Conservation (phyloP, 2,797 vertebrate species). For the Oryzias sinensis region DNA sequence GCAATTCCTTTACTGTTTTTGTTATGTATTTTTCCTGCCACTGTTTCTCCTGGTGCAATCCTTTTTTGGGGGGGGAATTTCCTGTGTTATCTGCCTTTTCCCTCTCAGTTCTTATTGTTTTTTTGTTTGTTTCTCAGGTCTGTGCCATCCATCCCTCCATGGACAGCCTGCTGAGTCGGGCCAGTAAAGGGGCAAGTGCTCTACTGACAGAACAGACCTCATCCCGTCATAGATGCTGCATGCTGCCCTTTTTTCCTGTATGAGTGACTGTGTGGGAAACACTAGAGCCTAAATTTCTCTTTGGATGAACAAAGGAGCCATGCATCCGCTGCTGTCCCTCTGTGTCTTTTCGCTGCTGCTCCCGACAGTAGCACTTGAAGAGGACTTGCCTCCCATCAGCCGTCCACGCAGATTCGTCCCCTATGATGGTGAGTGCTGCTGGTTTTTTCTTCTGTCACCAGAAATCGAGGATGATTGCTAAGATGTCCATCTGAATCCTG, state of each 20-base stretch:
- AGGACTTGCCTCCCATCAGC: slow-evolving; percentile 31
- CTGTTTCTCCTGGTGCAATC: too few species aligned
- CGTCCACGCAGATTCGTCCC: slow-evolving; percentile 74
- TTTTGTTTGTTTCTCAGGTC: slow-evolving; percentile 57
- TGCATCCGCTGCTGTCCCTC: slow-evolving; percentile 58
- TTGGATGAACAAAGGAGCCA: slow-evolving; percentile 53
- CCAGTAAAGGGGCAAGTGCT: slow-evolving; percentile 62
- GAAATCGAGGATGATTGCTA: neutral
- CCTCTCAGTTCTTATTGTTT: slow-evolving; percentile 63
- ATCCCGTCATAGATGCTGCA: slow-evolving; percentile 57
- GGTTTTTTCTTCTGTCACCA: slow-evolving; percentile 18
- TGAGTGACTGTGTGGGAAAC: slow-evolving; percentile 51
- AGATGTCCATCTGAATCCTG: slow-evolving; percentile 12
- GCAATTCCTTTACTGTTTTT: slow-evolving; percentile 15
- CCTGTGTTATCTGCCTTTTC: too few species aligned
- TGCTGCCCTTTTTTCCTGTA: slow-evolving; percentile 40
- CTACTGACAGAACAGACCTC: slow-evolving; percentile 51
- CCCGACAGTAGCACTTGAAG: slow-evolving; percentile 38
- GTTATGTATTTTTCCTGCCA: slow-evolving; percentile 3
- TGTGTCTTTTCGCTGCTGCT: slow-evolving; percentile 61
- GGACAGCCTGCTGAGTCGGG: slow-evolving; percentile 64
- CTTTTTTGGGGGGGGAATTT: too few species aligned
- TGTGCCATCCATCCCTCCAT: slow-evolving; percentile 71
- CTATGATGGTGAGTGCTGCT: slow-evolving; percentile 67
- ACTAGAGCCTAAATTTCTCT: slow-evolving; percentile 49